phyloP scores from a whole-genome alignment of 2,113 vertebrate species.

The Bufo gargarizans region DNA sequence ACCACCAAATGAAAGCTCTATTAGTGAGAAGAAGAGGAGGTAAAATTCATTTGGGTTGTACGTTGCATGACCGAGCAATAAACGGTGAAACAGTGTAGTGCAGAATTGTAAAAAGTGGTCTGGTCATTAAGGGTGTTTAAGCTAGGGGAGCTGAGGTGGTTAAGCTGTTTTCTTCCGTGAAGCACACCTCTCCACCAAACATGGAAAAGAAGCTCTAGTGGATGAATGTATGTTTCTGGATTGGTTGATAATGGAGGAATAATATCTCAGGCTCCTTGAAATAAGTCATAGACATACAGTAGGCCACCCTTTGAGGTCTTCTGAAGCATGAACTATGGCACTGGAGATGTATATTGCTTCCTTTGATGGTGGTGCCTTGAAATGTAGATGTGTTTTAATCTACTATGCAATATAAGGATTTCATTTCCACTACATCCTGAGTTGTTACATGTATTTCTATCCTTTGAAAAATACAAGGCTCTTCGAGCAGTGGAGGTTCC shows the following conservation, averaged over 20 bases:
- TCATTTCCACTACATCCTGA: constrained; percentile 13
- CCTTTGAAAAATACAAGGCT: not conserved
- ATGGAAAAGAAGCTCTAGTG: not conserved
- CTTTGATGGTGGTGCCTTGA: not conserved
- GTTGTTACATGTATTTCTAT: not conserved
- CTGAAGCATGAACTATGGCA: not conserved
- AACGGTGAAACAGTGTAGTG: too few relatives aligned
- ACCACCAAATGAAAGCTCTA: too few relatives aligned
- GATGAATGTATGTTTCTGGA: not conserved
- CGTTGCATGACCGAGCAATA: too few relatives aligned
- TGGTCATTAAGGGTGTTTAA: too few relatives aligned
- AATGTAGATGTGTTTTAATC: not conserved
- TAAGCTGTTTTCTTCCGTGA: not conserved
- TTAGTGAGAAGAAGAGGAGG: too few relatives aligned
- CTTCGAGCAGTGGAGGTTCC: not conserved
- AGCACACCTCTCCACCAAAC: not conserved
- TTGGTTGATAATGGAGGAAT: not conserved
- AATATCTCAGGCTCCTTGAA: too few relatives aligned
- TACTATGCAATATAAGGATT: constrained; percentile 13
- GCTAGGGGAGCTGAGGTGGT: too few relatives aligned
- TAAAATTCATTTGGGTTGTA: too few relatives aligned
- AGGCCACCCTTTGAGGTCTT: not conserved
- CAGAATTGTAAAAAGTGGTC: too few relatives aligned
- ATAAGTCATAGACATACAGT: not conserved
- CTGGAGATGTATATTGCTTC: not conserved